Conservation (phyloP, 2,888 invertebrate genomes). For the Drosophila mulleri region DNA sequence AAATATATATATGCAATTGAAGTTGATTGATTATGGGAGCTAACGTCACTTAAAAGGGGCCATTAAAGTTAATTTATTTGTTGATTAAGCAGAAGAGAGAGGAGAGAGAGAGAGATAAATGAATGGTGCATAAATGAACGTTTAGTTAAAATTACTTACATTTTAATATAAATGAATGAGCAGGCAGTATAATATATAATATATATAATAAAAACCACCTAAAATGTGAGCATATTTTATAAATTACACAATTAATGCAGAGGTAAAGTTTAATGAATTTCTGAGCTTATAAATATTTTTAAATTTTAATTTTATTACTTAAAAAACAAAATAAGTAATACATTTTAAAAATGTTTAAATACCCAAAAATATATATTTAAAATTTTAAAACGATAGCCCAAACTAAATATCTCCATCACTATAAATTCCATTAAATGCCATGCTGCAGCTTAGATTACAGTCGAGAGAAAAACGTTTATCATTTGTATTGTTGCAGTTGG, state of each 20-base stretch:
- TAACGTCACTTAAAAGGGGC: background rate
- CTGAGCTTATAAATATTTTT: too few relatives aligned
- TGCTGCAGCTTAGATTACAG: conserved; percentile 12
- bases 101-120: background rate
- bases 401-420: background rate
- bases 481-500: conserved; percentile 7
- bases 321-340: too few relatives aligned
- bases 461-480: background rate
- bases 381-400: too few relatives aligned
- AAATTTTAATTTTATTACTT: too few relatives aligned
- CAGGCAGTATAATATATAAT: background rate
- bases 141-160: background rate
- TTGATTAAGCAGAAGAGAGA: background rate
- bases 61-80: background rate
- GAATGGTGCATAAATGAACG: background rate
- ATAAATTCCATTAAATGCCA: background rate
- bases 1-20: background rate
- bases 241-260: background rate
- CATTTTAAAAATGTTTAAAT: too few relatives aligned
- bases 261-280: too few relatives aligned
- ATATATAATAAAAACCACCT: background rate
- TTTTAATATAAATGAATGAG: background rate
- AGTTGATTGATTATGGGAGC: background rate
- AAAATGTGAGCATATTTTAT: background rate
- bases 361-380: too few relatives aligned